These are phyloP conservation scores for Papio anubis DNA, from an alignment of 2,113 vertebrate species.

Conservation along the genomic window DNA sequence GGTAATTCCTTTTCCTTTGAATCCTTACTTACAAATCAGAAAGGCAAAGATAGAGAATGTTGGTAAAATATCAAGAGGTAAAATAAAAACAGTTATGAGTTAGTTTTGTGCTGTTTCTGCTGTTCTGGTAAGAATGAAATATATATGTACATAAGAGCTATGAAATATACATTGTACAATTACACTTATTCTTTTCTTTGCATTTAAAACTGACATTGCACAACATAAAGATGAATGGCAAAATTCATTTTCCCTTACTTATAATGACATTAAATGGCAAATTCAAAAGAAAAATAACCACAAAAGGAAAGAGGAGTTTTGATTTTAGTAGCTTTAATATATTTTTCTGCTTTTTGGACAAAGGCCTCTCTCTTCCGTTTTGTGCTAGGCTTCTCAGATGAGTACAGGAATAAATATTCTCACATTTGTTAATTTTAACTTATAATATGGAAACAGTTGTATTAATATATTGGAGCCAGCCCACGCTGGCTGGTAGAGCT, in stretches of 20 bases:
- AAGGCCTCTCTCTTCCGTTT: background rate
- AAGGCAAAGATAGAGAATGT: background rate
- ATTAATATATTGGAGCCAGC: accelerated
- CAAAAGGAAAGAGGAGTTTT: background rate
- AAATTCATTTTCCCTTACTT: background rate
- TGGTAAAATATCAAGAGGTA: background rate
- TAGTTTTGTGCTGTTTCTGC: background rate
- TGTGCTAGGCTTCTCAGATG: background rate
- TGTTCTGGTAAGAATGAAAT: background rate
- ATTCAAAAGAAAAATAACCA: background rate
- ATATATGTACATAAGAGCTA: accelerated
- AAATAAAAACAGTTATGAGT: background rate
- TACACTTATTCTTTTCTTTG: background rate
- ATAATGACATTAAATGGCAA: background rate
- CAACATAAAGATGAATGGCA: background rate
- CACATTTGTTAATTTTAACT: background rate
- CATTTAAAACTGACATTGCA: background rate
- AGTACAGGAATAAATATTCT: background rate
- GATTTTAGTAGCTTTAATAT: background rate
- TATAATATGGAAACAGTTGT: no score
- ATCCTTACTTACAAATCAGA: background rate
- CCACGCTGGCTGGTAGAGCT: background rate
- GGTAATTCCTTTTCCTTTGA: background rate
- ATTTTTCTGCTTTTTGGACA: background rate
- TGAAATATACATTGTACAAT: background rate